Conservation (phyloP, 1,140 invertebrate genomes). For the Neoseiulus cucumeris region DNA sequence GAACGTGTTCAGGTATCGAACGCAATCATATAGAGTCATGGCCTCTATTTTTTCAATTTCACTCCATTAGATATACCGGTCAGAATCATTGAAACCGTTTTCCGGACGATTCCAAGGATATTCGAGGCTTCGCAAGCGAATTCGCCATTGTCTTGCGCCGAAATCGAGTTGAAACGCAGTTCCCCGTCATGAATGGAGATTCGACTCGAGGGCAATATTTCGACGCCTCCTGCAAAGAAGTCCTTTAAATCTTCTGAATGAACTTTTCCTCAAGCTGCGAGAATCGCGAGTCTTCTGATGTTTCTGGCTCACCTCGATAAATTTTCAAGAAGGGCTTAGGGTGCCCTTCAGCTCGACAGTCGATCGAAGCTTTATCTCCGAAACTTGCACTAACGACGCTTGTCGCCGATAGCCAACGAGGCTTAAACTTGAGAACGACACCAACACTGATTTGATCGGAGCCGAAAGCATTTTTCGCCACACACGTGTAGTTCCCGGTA, state of each 20-base stretch:
- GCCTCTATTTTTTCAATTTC: no score
- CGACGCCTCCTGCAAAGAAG: no score
- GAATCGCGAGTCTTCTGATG: no score
- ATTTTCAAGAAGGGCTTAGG: not conserved
- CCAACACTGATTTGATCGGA: constrained; percentile 22
- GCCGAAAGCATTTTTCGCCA: constrained; percentile 32
- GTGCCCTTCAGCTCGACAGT: not conserved
- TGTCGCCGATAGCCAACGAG: not conserved
- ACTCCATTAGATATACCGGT: not conserved
- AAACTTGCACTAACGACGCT: not conserved
- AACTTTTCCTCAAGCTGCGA: no score
- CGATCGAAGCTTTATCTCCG: not conserved
- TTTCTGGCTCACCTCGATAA: not conserved
- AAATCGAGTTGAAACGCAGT: constrained; percentile 27
- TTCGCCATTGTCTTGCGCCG: not conserved
- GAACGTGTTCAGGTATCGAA: no score
- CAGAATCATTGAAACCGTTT: not conserved
- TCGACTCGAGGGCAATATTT: no score
- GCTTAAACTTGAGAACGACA: constrained; percentile 7
- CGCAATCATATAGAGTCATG: no score
- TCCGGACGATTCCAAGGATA: not conserved
- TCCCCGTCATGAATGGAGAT: no score
- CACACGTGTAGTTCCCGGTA: constrained; percentile 13
- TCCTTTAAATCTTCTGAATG: no score
- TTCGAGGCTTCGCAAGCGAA: not conserved